Conservation (phyloP, 2,113 vertebrate species). For the Numida meleagris region DNA sequence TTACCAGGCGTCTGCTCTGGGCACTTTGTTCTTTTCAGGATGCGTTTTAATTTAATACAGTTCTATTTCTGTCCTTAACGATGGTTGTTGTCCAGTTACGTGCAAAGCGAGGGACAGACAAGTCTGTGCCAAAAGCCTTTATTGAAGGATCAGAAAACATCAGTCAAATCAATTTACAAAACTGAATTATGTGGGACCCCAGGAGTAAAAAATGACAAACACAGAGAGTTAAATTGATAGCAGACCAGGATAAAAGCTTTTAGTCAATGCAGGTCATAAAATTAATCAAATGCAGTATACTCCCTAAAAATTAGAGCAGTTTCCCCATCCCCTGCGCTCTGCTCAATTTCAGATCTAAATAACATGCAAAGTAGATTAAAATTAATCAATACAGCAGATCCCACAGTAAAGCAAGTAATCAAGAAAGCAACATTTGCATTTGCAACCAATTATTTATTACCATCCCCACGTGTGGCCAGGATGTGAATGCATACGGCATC, state of each 20-base stretch:
- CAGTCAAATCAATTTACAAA: neutral
- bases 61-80: neutral
- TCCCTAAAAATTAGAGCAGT: constrained; percentile 32
- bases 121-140: constrained; percentile 33
- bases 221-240: constrained; percentile 38
- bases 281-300: constrained; percentile 31
- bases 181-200: constrained; percentile 31
- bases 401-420: constrained; percentile 50
- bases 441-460: constrained; percentile 46
- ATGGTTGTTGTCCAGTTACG: constrained; percentile 1
- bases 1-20: constrained; percentile 2
- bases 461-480: constrained; percentile 27
- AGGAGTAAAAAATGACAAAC: constrained; percentile 43
- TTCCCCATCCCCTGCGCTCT: neutral
- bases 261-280: constrained; percentile 28
- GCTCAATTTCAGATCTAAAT: constrained; percentile 36
- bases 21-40: constrained; percentile 20
- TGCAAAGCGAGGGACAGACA: constrained; percentile 30
- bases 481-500: neutral
- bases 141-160: constrained; percentile 30
- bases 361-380: constrained; percentile 49
- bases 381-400: constrained; percentile 15
- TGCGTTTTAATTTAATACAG: constrained; percentile 31
- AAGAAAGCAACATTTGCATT: constrained; percentile 36
- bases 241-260: constrained; percentile 63